phyloP scores from a whole-genome alignment of 2,113 vertebrate genomes.

The Semnornis frantzii region DNA sequence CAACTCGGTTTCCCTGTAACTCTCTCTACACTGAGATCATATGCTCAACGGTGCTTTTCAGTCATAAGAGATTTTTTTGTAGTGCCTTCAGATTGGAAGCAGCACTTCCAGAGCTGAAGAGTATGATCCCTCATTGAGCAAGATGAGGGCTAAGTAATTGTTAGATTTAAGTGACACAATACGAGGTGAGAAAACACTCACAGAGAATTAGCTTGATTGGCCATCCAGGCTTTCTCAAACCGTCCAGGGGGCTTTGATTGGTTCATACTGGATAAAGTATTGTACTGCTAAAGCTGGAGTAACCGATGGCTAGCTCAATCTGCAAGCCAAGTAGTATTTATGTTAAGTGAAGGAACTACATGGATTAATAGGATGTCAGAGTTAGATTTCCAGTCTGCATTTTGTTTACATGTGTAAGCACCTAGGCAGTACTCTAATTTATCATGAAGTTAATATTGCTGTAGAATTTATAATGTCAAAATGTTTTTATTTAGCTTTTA shows the following conservation, averaged over 20 bases:
- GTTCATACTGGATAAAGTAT: not conserved
- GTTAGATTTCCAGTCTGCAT: not conserved
- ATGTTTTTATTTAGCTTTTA: conserved; percentile 19
- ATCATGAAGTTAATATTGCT: not conserved
- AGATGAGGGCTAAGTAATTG: not conserved
- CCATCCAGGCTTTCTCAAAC: not conserved
- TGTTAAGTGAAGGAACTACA: not conserved
- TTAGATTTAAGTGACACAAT: not conserved
- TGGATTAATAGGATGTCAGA: not conserved
- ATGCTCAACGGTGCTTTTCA: not conserved
- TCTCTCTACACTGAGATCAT: not conserved
- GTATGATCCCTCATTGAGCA: not conserved
- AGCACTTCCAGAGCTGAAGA: not conserved
- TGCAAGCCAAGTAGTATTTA: not conserved
- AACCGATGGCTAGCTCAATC: not conserved
- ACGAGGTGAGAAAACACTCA: not conserved
- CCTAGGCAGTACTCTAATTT: not conserved
- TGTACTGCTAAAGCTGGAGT: not conserved
- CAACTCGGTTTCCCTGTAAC: not conserved
- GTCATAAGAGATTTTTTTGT: not conserved
- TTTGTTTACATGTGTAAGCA: not conserved
- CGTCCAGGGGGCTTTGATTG: conserved; percentile 1
- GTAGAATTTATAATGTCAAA: not conserved
- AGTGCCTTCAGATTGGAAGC: not conserved
- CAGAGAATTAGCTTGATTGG: not conserved